These are phyloP conservation scores for Schlechtendalia chinensis DNA, from an alignment of 1,140 invertebrate species.

Conservation along the genomic window DNA sequence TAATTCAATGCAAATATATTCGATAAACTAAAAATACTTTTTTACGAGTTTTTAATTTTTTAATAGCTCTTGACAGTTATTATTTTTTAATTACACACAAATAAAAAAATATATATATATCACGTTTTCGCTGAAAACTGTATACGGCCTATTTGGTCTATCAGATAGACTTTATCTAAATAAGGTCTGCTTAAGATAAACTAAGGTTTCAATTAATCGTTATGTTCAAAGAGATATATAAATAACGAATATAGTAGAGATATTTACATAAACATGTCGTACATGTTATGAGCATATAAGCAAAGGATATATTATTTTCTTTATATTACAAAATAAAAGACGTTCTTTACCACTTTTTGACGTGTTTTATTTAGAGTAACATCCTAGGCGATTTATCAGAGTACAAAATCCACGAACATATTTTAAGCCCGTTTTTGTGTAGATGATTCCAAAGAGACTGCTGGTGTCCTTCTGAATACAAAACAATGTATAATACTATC, in stretches of 20 bases:
- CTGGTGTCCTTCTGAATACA: constrained; percentile 4
- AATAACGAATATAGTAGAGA: not conserved
- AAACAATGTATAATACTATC: constrained; percentile 18
- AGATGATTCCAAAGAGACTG: not conserved
- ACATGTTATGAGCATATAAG: not conserved
- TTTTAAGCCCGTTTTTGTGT: constrained; percentile 10
- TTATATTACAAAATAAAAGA: not conserved
- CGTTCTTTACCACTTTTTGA: not conserved
- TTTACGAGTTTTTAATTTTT: too few relatives aligned
- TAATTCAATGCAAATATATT: too few relatives aligned
- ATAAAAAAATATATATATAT: too few relatives aligned
- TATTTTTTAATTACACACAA: too few relatives aligned
- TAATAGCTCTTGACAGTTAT: too few relatives aligned
- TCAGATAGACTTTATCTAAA: too few relatives aligned
- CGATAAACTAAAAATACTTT: too few relatives aligned
- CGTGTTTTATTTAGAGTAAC: not conserved
- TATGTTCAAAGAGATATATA: not conserved
- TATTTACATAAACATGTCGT: not conserved
- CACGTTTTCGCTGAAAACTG: too few relatives aligned
- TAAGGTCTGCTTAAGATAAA: too few relatives aligned
- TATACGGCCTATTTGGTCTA: too few relatives aligned
- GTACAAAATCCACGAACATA: not conserved
- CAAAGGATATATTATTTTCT: not conserved
- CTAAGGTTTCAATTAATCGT: not conserved
- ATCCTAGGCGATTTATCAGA: constrained; percentile 12